Evolutionary conservation across 2,797 vertebrate species (phyloP), one percentile per base, ranked within the genome.

Genomic region (Otus scops): DNA sequence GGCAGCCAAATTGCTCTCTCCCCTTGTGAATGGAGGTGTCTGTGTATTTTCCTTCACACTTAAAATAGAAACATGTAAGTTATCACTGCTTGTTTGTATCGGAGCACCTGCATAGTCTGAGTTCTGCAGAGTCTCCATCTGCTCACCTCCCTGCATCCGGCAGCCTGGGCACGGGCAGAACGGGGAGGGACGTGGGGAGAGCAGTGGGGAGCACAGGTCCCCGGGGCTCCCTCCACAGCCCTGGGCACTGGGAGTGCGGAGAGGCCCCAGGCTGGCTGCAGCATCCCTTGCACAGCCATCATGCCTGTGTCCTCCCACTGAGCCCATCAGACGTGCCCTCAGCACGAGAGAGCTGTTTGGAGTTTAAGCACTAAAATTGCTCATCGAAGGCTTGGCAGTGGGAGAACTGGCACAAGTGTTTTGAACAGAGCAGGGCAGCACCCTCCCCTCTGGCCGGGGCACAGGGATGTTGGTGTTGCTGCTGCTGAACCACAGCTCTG

Each of bases 1-100:
- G 95, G 96, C 95, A 94, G 95, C 71, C 14, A 11, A 51, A n/a
- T 15, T 6, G 65, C 41, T 85, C 87, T 68, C 76, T 61, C 61
- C 76, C 63, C 75, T 80, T 11, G 63, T 93, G 89, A 89, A 90
- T 88, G 70, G 91, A 94, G 91, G 93, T 93, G 82, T 73, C 92
- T 84, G 65, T 89, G 91, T 28, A 9, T 79, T 93, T 91, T 71
- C 89, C 88, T 32, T 88, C 71, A 13, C 36, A 6, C 89, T 92
- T 69, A 80, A 95, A 96, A 96, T 92, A 96, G 92, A 47, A 92
- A 59, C 36, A 5, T 2, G 14, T 88, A 30, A 73, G 59, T 61
- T 41, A 43, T 54, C 60, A 4, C 61, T 53, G 57, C 27, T 45
- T 67, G 67, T 54, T 94, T 93, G 87, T 39, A 67, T 8, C 71